Evolutionary conservation across 2,113 vertebrate species (phyloP).

Genomic region (Hippocampus guttulatus): DNA sequence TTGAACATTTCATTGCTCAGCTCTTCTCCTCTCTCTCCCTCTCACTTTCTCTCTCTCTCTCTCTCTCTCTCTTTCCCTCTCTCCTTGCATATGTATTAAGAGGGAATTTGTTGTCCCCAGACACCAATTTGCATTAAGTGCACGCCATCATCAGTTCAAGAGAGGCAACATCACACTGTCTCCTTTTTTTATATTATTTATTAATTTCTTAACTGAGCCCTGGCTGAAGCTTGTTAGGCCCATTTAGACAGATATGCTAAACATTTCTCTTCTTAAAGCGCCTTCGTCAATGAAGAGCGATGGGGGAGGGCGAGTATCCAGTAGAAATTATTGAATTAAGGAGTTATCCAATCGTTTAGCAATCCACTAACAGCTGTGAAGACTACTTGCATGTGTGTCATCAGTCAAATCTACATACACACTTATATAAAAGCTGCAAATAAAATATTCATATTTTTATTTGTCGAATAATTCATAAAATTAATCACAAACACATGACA

Average conservation of each 20-base stretch:
- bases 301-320: constrained; percentile 46
- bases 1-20: constrained; percentile 22
- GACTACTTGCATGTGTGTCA: neutral
- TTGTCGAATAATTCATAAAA: neutral
- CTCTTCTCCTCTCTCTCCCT: constrained; percentile 7
- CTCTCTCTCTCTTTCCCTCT: constrained; percentile 76
- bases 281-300: constrained; percentile 82
- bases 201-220: constrained; percentile 76
- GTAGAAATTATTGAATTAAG: constrained; percentile 82
- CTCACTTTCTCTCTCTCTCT: constrained; percentile 19
- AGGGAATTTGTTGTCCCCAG: constrained; percentile 98
- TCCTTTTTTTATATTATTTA: constrained; percentile 67
- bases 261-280: constrained; percentile 84
- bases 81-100: constrained; percentile 95
- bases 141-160: constrained; percentile 98
- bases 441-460: neutral
- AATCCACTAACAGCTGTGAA: constrained; percentile 71
- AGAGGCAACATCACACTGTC: constrained; percentile 95
- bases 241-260: constrained; percentile 97
- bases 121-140: constrained; percentile 99
- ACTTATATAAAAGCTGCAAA: neutral
- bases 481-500: neutral
- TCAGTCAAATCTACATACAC: neutral
- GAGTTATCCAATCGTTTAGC: constrained; percentile 84
- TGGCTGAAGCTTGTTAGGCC: constrained; percentile 92